Evolutionary conservation across 1,140 invertebrate species (phyloP).

Genomic region (Bombus balteatus): DNA sequence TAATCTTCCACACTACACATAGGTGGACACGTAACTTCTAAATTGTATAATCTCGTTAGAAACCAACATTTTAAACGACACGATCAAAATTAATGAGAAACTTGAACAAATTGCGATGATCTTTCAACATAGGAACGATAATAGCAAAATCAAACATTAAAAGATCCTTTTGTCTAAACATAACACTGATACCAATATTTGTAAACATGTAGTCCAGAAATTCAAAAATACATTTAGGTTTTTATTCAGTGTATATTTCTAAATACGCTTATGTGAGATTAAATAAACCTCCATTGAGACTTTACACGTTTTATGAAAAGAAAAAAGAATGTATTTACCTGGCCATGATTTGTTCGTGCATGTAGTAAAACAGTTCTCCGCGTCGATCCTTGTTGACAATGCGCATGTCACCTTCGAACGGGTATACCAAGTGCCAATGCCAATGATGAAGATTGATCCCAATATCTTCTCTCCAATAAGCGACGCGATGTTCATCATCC

Average conservation of each 20-base stretch:
- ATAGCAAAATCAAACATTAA: no score
- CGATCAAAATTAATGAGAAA: no score
- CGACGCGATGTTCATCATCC: constrained; percentile 88
- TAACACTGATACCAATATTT: background rate
- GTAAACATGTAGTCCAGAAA: background rate
- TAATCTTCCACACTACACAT: no score
- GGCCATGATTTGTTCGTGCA: constrained; percentile 85
- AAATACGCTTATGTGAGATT: no score
- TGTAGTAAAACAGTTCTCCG: constrained; percentile 86
- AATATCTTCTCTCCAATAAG: constrained; percentile 85
- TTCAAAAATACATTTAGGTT: no score
- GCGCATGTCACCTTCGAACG: constrained; percentile 84
- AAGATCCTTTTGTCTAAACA: no score
- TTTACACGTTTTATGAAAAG: background rate
- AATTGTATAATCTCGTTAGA: background rate
- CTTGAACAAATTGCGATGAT: no score
- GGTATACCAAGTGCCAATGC: constrained; percentile 93
- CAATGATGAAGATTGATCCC: constrained; percentile 89
- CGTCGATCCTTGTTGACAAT: constrained; percentile 84
- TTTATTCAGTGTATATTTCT: no score
- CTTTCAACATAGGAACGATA: no score
- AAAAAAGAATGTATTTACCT: constrained; percentile 74
- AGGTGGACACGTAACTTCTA: no score
- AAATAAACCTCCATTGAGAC: background rate
- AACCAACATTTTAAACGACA: no score